phyloP scores from a whole-genome alignment of 2,888 invertebrate species.

The Drosophila prostipennis region DNA sequence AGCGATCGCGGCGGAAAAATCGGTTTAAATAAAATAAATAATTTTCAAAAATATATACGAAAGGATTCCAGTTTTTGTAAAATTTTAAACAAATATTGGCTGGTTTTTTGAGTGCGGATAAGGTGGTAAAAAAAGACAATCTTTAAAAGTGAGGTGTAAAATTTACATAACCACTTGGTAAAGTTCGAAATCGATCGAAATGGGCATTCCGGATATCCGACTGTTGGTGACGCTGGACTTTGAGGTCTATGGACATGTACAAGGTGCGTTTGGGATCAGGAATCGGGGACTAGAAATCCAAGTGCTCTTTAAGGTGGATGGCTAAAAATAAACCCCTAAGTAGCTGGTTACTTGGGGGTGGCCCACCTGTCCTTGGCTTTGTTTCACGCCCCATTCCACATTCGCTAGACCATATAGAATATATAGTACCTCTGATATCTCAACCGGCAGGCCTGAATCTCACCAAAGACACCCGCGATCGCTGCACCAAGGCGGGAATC shows the following conservation, averaged over 20 bases:
- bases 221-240: slow-evolving; percentile 93
- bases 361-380: slow-evolving; percentile 61
- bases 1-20: slow-evolving; percentile 29
- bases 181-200: slow-evolving; percentile 61
- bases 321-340: slow-evolving; percentile 61
- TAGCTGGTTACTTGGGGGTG: slow-evolving; percentile 45
- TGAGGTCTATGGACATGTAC: slow-evolving; percentile 95
- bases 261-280: slow-evolving; percentile 87
- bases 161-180: slow-evolving; percentile 35
- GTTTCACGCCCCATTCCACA: slow-evolving; percentile 40
- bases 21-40: slow-evolving; percentile 2
- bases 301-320: neutral
- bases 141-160: neutral
- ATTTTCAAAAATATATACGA: neutral
- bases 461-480: slow-evolving; percentile 94
- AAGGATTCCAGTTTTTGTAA: neutral
- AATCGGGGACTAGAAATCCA: neutral
- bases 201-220: slow-evolving; percentile 87
- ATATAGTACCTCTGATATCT: slow-evolving; percentile 25
- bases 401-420: slow-evolving; percentile 24
- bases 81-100: neutral
- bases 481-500: slow-evolving; percentile 89
- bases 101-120: neutral
- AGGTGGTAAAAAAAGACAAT: neutral
- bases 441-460: slow-evolving; percentile 90